A percentile compares a stretch with the other conserved stretches of the same genome.
These are phyloP conservation scores for Etheostoma nigrum DNA, from an alignment of 2,797 vertebrate species.

Conservation along the genomic window DNA sequence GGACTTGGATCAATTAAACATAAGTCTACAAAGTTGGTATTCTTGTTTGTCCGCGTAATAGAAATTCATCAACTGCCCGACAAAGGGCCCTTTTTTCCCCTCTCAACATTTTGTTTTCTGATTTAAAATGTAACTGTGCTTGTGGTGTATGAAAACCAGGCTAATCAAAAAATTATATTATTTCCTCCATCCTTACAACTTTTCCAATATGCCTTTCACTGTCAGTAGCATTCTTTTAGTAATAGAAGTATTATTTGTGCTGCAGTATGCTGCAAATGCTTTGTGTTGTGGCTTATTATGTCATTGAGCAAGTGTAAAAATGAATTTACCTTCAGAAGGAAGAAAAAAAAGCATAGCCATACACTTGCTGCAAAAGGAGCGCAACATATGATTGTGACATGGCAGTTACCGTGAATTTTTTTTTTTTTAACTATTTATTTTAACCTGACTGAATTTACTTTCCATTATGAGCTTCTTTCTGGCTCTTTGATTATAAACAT, in stretches of 20 bases:
- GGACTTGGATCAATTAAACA: too few species aligned
- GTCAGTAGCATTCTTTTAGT: conserved; percentile 15
- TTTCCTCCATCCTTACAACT: conserved; percentile 16
- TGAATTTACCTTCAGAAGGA: conserved; percentile 25
- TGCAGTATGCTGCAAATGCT: conserved; percentile 15
- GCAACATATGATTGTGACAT: conserved; percentile 24
- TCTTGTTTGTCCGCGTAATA: too few species aligned
- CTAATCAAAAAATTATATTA: conserved; percentile 15
- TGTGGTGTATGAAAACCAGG: conserved; percentile 21
- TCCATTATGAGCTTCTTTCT: conserved; percentile 31
- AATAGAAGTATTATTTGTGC: conserved; percentile 21
- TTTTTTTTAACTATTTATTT: conserved; percentile 46
- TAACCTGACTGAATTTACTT: conserved; percentile 37
- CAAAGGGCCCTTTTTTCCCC: too few species aligned
- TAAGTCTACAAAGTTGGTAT: too few species aligned
- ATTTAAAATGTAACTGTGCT: conserved; percentile 37
- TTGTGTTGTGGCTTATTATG: conserved; percentile 33
- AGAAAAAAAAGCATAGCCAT: conserved; percentile 16
- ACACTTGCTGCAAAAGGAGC: conserved; percentile 31
- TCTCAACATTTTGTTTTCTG: conserved; percentile 14
- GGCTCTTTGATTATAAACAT: conserved; percentile 24
- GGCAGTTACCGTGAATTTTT: conserved; percentile 8
- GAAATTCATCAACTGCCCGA: too few species aligned
- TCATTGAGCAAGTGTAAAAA: conserved; percentile 43
- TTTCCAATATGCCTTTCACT: conserved; percentile 49